Evolutionary conservation across 1,140 invertebrate genomes (phyloP).

Genomic region (Ptiloglossa arizonensis): DNA sequence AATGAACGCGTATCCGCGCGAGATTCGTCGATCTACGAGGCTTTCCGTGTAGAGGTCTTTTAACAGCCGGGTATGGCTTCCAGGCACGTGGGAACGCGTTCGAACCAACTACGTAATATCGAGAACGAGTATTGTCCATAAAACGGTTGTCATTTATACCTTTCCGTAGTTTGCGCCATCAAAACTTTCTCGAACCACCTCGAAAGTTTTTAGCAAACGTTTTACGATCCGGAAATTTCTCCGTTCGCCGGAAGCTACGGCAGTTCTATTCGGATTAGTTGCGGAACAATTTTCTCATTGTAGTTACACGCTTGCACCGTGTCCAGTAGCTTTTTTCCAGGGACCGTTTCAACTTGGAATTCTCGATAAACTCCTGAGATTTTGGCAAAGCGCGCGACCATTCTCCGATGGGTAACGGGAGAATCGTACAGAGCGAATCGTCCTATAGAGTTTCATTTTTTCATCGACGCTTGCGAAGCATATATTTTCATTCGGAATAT

Average conservation of each 20-base stretch:
- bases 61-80: background rate
- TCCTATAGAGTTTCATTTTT: too few relatives aligned
- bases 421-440: too few relatives aligned
- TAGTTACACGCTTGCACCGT: background rate
- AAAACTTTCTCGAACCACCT: background rate
- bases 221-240: background rate
- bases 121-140: background rate
- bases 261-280: background rate
- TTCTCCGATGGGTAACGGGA: too few relatives aligned
- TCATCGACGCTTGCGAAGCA: too few relatives aligned
- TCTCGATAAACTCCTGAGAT: too few relatives aligned
- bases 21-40: background rate
- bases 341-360: background rate
- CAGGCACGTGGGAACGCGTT: background rate
- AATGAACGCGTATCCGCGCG: too few relatives aligned
- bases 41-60: background rate
- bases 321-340: background rate
- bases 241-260: background rate
- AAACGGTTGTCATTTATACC: conserved; percentile 8
- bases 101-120: conserved; percentile 1
- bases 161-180: background rate
- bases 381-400: too few relatives aligned
- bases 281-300: background rate
- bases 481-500: too few relatives aligned
- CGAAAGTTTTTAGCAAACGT: background rate